phyloP scores from a whole-genome alignment of 2,797 vertebrate genomes.

The Hozukius guyotensis region DNA sequence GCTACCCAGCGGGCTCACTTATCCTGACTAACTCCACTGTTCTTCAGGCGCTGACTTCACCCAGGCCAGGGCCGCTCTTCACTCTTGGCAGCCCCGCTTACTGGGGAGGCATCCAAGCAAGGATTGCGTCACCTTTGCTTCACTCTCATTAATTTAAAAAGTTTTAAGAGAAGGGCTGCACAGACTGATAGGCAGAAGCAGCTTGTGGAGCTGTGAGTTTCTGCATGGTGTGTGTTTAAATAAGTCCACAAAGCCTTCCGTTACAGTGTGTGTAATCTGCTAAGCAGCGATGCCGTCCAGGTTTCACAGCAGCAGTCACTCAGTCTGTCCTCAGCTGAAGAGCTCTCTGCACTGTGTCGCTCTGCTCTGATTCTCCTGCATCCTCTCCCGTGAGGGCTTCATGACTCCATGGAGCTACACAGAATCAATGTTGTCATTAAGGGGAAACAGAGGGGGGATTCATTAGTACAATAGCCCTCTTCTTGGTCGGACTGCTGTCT shows the following conservation, averaged over 20 bases:
- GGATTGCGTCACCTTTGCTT: conserved; percentile 73
- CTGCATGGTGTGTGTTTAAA: conserved; percentile 30
- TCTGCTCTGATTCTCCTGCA: conserved; percentile 38
- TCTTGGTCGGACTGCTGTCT: background rate
- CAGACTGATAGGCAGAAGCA: conserved; percentile 48
- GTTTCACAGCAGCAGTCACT: conserved; percentile 19
- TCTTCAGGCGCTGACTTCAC: conserved; percentile 69
- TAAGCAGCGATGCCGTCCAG: conserved; percentile 24
- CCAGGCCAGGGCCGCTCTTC: conserved; percentile 42
- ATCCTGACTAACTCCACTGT: conserved; percentile 74
- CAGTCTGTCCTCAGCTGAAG: conserved; percentile 24
- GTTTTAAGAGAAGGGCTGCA: conserved; percentile 47
- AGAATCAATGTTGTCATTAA: conserved; percentile 10
- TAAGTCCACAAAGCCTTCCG: conserved; percentile 22
- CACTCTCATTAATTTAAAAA: conserved; percentile 60
- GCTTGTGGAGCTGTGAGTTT: conserved; percentile 31
- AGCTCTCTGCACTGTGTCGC: conserved; percentile 13
- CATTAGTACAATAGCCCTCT: background rate
- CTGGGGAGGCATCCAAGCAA: conserved; percentile 59
- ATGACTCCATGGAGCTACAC: conserved; percentile 9
- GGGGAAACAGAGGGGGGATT: conserved; percentile 4
- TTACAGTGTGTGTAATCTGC: conserved; percentile 39
- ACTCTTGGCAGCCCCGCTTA: conserved; percentile 61
- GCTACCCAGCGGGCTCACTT: conserved; percentile 52
- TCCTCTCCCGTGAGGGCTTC: conserved; percentile 17